Conservation (phyloP, 1,140 invertebrate species). For the Heliconius himera region DNA sequence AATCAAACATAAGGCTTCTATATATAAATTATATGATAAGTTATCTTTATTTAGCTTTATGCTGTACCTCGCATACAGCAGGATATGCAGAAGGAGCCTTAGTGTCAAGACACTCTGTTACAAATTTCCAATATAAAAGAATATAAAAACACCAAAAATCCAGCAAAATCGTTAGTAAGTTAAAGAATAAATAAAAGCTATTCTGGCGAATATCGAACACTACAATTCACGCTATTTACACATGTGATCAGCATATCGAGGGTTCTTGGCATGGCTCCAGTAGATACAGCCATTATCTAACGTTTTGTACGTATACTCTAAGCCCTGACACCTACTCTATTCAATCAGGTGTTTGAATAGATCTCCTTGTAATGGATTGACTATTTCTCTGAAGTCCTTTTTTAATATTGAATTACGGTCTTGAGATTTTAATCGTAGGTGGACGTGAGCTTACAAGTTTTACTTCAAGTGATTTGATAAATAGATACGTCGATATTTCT, state of each 20-base stretch:
- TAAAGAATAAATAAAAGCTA: not conserved
- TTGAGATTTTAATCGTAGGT: not conserved
- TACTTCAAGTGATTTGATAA: too few species aligned
- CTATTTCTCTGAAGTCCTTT: not conserved
- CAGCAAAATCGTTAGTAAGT: too few species aligned
- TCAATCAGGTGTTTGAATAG: conserved; percentile 39
- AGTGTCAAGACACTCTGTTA: too few species aligned
- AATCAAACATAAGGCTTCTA: not conserved
- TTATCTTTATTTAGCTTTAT: too few species aligned
- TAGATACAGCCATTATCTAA: conserved; percentile 35
- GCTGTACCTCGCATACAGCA: too few species aligned
- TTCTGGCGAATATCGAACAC: conserved; percentile 18
- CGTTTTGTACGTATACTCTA: conserved; percentile 41
- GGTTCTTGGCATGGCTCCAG: conserved; percentile 39
- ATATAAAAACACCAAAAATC: too few species aligned
- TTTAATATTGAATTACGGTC: not conserved
- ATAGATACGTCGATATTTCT: too few species aligned
- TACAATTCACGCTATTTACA: conserved; percentile 33
- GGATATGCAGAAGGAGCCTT: too few species aligned
- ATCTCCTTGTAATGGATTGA: conserved; percentile 16
- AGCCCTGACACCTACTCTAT: conserved; percentile 32
- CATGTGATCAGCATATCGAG: conserved; percentile 32
- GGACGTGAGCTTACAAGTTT: not conserved
- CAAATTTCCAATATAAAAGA: too few species aligned
- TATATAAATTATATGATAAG: too few species aligned